Percentiles rank a stretch among this genome's conserved stretches.
Conservation (phyloP, 2,888 invertebrate genomes). For the Sarcophaga rosellei region DNA sequence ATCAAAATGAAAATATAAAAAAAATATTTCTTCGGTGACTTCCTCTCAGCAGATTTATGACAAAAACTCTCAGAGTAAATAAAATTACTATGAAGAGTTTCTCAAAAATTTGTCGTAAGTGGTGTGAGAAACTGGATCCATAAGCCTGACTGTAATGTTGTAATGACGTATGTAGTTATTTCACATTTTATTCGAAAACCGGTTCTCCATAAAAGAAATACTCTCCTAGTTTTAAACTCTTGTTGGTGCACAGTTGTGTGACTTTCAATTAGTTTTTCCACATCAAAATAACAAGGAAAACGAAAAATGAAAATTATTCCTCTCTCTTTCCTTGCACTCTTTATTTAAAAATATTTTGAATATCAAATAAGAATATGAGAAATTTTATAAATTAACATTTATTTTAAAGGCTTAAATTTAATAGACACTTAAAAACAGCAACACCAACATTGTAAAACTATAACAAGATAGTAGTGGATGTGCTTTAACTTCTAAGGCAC, state of each 20-base stretch:
- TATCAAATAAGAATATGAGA: slow-evolving; percentile 21
- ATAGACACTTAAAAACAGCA: slow-evolving; percentile 42
- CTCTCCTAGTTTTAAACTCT: no score
- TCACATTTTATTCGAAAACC: no score
- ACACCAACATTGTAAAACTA: not conserved
- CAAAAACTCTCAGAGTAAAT: no score
- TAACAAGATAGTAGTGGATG: not conserved
- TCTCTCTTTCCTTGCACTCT: not conserved
- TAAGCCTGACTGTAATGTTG: no score
- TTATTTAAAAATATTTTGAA: slow-evolving; percentile 25
- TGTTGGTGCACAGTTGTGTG: slow-evolving; percentile 72
- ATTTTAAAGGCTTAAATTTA: slow-evolving; percentile 60
- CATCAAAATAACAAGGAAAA: slow-evolving; percentile 44
- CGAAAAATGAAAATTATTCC: not conserved
- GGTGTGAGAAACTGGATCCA: no score
- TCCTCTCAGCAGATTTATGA: no score
- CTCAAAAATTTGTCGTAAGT: no score
- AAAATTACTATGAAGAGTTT: no score
- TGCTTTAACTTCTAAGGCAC: not conserved
- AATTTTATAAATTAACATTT: slow-evolving; percentile 66
- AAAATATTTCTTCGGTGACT: no score
- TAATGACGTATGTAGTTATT: no score
- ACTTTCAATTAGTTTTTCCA: slow-evolving; percentile 79
- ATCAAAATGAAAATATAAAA: no score
- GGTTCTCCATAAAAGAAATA: no score